A percentile compares a stretch with the other conserved stretches of the same genome.
These are phyloP conservation scores for silkworm (Bombyx mori) DNA, from an alignment of 1,140 invertebrate species.

Conservation along the genomic window DNA sequence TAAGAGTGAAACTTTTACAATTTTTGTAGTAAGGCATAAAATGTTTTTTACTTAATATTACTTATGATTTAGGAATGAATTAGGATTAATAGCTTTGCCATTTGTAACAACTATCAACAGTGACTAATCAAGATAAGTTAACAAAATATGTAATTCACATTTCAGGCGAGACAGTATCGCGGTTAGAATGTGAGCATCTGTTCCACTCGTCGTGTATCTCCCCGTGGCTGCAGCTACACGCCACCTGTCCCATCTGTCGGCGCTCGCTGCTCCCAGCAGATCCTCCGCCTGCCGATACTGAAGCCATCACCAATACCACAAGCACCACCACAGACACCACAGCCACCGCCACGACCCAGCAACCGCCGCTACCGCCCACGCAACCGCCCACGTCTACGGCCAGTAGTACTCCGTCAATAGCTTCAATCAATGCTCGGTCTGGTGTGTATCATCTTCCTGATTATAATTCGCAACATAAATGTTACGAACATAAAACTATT, in stretches of 20 bases:
- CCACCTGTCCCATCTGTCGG: conserved; percentile 95
- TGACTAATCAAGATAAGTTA: no score
- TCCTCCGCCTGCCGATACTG: conserved; percentile 3
- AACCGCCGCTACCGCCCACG: conserved; percentile 4
- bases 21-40: no score
- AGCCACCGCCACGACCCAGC: conserved; percentile 5
- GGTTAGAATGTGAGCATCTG: conserved; percentile 91
- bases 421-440: no score
- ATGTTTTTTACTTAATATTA: no score
- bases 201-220: conserved; percentile 95
- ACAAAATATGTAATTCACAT: conserved; percentile 2
- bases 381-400: neutral
- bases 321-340: conserved; percentile 6
- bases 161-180: conserved; percentile 84
- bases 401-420: no score
- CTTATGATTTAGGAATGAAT: no score
- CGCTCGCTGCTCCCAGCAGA: conserved; percentile 77
- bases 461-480: no score
- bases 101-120: no score
- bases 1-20: no score
- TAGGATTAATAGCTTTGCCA: no score
- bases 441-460: no score
- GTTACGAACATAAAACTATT: no score
- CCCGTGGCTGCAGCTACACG: conserved; percentile 96
- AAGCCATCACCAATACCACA: neutral